Percentiles rank a stretch among this genome's conserved stretches.
Evolutionary conservation across 2,888 invertebrate genomes (phyloP).

Genomic region (Agrotis ipsilon): DNA sequence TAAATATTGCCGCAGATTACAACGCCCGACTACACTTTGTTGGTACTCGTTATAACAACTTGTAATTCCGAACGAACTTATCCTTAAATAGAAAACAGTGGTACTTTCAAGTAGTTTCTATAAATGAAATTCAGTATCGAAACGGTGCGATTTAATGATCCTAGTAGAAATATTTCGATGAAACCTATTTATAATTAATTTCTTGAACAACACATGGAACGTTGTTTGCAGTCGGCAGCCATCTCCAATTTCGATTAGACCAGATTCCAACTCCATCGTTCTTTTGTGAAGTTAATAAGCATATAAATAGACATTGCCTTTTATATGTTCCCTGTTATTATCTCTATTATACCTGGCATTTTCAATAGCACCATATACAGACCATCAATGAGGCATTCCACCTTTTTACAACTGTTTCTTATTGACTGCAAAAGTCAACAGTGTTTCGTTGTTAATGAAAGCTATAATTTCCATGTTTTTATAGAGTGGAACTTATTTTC

Average conservation of each 20-base stretch:
- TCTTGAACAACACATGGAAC: constrained; percentile 44
- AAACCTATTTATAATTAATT: constrained; percentile 37
- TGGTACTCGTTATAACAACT: constrained; percentile 64
- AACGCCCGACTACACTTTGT: constrained; percentile 59
- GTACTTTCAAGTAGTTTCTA: constrained; percentile 42
- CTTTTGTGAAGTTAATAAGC: constrained; percentile 63
- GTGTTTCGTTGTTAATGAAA: constrained; percentile 63
- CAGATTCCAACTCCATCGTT: constrained; percentile 52
- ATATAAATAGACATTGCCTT: constrained; percentile 69
- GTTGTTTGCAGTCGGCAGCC: constrained; percentile 27
- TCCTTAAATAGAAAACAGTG: constrained; percentile 54
- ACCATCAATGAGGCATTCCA: constrained; percentile 58
- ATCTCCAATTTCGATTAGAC: constrained; percentile 55
- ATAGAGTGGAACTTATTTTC: constrained; percentile 53
- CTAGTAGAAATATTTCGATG: constrained; percentile 27
- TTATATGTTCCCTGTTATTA: constrained; percentile 69
- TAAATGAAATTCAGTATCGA: constrained; percentile 53
- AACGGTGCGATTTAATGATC: constrained; percentile 48
- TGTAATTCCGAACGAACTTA: constrained; percentile 53
- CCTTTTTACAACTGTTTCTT: constrained; percentile 67
- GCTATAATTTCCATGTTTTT: constrained; percentile 70
- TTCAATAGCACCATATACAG: constrained; percentile 65
- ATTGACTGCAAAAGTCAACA: constrained; percentile 66
- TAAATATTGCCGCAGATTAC: constrained; percentile 71
- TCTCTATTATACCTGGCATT: constrained; percentile 63